Evolutionary conservation across 2,113 vertebrate species (phyloP), one percentile per base, ranked within the genome.

Genomic region (Osmerus mordax): DNA sequence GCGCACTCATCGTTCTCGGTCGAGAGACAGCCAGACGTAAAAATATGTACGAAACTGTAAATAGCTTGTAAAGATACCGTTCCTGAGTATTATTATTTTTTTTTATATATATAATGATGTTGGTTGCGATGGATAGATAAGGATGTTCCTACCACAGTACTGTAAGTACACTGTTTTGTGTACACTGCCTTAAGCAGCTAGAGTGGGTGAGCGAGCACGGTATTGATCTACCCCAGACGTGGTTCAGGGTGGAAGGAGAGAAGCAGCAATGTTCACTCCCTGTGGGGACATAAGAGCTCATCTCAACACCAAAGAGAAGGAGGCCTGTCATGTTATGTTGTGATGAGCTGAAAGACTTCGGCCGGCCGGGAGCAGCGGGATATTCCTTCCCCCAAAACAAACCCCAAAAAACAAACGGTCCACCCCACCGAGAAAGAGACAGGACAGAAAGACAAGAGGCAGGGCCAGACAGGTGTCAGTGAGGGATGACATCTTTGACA

Each of bases 301-400:
- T 82, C 88, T 81, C 79, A 68, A 86, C 84, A 89, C 89, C 89
- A 90, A 89, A 91, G 88, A 91, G 88, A 89, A 84, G 89, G 86
- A 92, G 82, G 74, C 76, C 87, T 92, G 90, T 90, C 91, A 91
- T 91, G 91, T 93, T 87, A 83, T 66, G 74, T 41, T 79, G 82
- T 90, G 89, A 92, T 87, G 89, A 90, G 89, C 89, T 89, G 87
- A 89, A 91, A 91, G 89, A 83, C 77, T 69, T 72, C 85, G 83
- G 73, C 74, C 75, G 76, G 85, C 85, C 87, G 73, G 84, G 78
- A 88, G 83, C 87, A 77, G 78, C 78, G 23, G 88, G 87, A 82
- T 86, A 85, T 87, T 83, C 87, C 86, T 84, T 83, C 78, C 87
- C 79, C 83, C 84, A 86, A 89, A 88, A 89, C 90, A 89, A 90